These are phyloP conservation scores for Lycodopsis pacificus DNA, from an alignment of 2,797 vertebrate species.

Conservation along the genomic window DNA sequence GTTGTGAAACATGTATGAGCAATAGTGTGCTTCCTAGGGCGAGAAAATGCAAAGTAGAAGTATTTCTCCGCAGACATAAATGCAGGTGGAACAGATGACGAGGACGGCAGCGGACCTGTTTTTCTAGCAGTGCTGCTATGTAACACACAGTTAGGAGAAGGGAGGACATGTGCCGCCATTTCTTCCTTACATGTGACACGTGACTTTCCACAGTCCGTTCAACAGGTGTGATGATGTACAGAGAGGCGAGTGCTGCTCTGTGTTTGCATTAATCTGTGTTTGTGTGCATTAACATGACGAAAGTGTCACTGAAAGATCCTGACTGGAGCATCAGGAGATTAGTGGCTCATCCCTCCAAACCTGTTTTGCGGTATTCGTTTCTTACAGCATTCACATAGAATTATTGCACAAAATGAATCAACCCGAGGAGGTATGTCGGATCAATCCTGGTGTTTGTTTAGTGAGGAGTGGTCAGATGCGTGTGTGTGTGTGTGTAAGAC, in stretches of 20 bases:
- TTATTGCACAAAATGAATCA: conserved; percentile 34
- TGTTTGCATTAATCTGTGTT: conserved; percentile 32
- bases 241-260: conserved; percentile 23
- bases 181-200: neutral
- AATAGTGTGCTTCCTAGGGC: neutral
- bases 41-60: conserved; percentile 14
- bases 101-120: conserved; percentile 58
- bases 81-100: conserved; percentile 59
- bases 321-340: conserved; percentile 39
- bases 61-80: conserved; percentile 44
- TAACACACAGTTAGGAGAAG: conserved; percentile 5
- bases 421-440: conserved; percentile 49
- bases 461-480: conserved; percentile 59
- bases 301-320: conserved; percentile 42
- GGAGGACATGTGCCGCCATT: conserved; percentile 7
- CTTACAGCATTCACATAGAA: conserved; percentile 35
- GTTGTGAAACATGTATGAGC: conserved; percentile 25
- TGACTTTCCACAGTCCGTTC: conserved; percentile 26
- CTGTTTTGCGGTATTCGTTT: conserved; percentile 72
- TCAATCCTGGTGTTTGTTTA: conserved; percentile 66
- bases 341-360: conserved; percentile 67
- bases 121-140: conserved; percentile 52
- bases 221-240: conserved; percentile 53
- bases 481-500: neutral
- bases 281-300: conserved; percentile 28